Conservation (phyloP, 2,113 vertebrate species). For the Cheilinus undulatus region DNA sequence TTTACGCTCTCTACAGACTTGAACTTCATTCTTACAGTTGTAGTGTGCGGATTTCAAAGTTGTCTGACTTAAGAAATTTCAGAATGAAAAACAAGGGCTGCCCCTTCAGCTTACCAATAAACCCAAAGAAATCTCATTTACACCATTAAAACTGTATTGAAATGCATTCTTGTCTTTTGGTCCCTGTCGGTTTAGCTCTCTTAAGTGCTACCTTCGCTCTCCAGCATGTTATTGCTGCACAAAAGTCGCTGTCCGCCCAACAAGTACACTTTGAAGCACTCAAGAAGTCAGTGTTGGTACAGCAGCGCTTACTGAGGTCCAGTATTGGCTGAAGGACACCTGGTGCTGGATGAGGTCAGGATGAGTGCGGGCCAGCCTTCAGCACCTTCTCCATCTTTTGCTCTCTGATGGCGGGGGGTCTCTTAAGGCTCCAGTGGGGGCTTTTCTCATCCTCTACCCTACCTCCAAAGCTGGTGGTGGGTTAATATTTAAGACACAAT, state of each 20-base stretch:
- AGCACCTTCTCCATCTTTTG: slow-evolving; percentile 60
- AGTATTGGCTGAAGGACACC: slow-evolving; percentile 71
- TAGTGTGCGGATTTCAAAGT: slow-evolving; percentile 57
- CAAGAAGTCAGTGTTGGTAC: slow-evolving; percentile 55
- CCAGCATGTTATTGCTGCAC: slow-evolving; percentile 76
- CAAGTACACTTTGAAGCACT: slow-evolving; percentile 50
- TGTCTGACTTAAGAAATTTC: slow-evolving; percentile 25
- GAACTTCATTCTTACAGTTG: slow-evolving; percentile 63
- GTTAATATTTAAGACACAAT: slow-evolving; percentile 80
- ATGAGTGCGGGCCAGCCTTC: slow-evolving; percentile 68
- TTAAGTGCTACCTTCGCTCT: slow-evolving; percentile 66
- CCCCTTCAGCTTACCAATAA: slow-evolving; percentile 16
- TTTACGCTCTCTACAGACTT: slow-evolving; percentile 50
- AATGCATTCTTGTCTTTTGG: slow-evolving; percentile 75
- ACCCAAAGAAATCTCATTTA: slow-evolving; percentile 36
- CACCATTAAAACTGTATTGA: slow-evolving; percentile 71
- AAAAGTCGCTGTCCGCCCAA: slow-evolving; percentile 54
- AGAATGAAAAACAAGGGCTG: slow-evolving; percentile 34
- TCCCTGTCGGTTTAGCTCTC: slow-evolving; percentile 73
- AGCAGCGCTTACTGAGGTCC: slow-evolving; percentile 66
- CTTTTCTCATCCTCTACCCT: slow-evolving; percentile 52
- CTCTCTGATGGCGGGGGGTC: slow-evolving; percentile 26
- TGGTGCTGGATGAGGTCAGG: slow-evolving; percentile 71
- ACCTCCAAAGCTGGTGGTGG: slow-evolving; percentile 70
- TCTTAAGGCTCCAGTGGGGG: slow-evolving; percentile 78